Evolutionary conservation across 2,797 vertebrate genomes (phyloP).

Genomic region (Sebastes wilsoni): DNA sequence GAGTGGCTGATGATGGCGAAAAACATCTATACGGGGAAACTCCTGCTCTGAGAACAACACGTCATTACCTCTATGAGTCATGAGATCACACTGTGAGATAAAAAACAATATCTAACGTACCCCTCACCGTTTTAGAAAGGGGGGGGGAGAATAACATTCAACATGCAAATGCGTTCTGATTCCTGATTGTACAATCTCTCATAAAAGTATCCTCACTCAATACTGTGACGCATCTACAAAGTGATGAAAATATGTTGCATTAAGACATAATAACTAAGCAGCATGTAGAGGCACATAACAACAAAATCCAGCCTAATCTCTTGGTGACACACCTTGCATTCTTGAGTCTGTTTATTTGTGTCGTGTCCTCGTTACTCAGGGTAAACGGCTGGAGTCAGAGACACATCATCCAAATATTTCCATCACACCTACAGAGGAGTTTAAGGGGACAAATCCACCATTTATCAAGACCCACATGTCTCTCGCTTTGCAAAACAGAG

Average conservation of each 20-base stretch:
- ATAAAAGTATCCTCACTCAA: neutral
- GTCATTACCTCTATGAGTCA: slow-evolving; percentile 38
- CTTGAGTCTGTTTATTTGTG: slow-evolving; percentile 1
- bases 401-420: neutral
- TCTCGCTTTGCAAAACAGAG: neutral
- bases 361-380: neutral
- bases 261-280: slow-evolving; percentile 4
- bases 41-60: slow-evolving; percentile 27
- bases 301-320: slow-evolving; percentile 16
- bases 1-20: slow-evolving; percentile 16
- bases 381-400: neutral
- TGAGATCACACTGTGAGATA: slow-evolving; percentile 5
- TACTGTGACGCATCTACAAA: neutral
- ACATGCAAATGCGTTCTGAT: slow-evolving; percentile 2
- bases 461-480: neutral
- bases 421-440: neutral
- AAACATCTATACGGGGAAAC: slow-evolving; percentile 25
- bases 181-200: neutral
- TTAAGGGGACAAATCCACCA: neutral
- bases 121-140: neutral
- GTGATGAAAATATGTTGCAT: slow-evolving; percentile 15
- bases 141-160: neutral
- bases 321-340: slow-evolving; percentile 24
- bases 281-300: slow-evolving; percentile 25
- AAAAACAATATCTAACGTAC: slow-evolving; percentile 1